A percentile compares a stretch with the other conserved stretches of the same genome.
These are phyloP conservation scores for Gavia stellata DNA, from an alignment of 2,113 vertebrate genomes.

Conservation along the genomic window DNA sequence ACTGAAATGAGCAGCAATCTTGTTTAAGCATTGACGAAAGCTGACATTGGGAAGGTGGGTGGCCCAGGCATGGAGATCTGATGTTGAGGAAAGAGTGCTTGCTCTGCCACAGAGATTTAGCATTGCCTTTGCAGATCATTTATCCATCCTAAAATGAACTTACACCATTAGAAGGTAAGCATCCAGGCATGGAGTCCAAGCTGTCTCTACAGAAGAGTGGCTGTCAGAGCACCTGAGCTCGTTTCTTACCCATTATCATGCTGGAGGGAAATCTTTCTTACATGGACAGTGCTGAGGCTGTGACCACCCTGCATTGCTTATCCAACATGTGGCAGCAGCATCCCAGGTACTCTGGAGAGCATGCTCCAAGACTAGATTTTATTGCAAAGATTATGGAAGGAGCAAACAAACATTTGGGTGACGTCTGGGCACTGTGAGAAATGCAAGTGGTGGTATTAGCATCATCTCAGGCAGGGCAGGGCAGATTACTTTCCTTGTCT, in stretches of 20 bases:
- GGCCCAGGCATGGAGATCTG: neutral
- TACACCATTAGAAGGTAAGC: neutral
- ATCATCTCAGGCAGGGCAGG: neutral
- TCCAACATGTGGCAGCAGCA: neutral
- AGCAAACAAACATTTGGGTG: neutral
- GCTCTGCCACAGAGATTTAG: neutral
- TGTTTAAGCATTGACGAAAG: neutral
- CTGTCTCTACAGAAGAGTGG: neutral
- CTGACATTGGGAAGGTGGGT: neutral
- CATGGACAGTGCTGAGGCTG: neutral
- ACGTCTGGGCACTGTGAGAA: neutral
- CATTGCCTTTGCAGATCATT: neutral
- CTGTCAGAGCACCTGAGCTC: neutral
- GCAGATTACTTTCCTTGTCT: neutral
- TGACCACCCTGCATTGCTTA: neutral
- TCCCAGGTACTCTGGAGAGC: neutral
- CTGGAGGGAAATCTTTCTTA: neutral
- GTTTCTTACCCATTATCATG: neutral
- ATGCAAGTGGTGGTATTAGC: neutral
- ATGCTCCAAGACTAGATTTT: neutral
- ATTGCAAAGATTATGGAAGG: neutral
- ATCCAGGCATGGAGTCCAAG: neutral
- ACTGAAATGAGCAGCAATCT: neutral
- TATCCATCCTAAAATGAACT: neutral
- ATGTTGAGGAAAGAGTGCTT: neutral